A percentile compares a stretch with the other conserved stretches of the same genome.
Evolutionary conservation across 2,888 invertebrate species (phyloP).

Genomic region (Ypsolopha sequella): DNA sequence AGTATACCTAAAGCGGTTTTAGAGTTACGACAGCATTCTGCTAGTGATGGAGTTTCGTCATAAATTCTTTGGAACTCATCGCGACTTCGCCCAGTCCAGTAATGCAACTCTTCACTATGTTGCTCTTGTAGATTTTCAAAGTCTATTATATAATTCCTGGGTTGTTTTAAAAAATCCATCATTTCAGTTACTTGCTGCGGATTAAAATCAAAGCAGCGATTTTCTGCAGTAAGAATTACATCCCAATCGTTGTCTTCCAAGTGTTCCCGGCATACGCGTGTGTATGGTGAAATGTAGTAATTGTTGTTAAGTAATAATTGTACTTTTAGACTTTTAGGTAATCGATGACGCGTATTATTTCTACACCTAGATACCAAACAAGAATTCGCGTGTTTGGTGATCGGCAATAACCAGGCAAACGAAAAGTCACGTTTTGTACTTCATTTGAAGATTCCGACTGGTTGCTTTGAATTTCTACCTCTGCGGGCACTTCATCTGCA

Average conservation of each 20-base stretch:
- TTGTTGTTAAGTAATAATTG: conserved; percentile 4
- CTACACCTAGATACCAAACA: conserved; percentile 3
- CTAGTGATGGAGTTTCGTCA: conserved; percentile 4
- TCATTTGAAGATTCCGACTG: too few species aligned
- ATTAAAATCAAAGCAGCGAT: conserved; percentile 9
- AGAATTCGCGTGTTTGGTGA: conserved; percentile 6
- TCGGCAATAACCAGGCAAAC: conserved; percentile 4
- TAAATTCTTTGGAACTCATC: conserved; percentile 6
- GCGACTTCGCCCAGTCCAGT: conserved; percentile 3
- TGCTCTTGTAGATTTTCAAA: conserved; percentile 6
- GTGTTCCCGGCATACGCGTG: conserved; percentile 8
- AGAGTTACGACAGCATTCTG: conserved; percentile 4
- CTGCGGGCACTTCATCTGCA: conserved; percentile 1
- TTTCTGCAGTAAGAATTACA: conserved; percentile 9
- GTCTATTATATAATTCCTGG: conserved; percentile 5
- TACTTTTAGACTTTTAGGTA: conserved; percentile 5
- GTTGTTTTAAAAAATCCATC: conserved; percentile 5
- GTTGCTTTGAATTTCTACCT: neutral
- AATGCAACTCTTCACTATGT: conserved; percentile 2
- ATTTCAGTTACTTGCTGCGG: conserved; percentile 7
- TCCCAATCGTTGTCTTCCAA: conserved; percentile 8
- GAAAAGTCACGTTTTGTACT: conserved; percentile 6
- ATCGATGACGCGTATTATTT: conserved; percentile 3
- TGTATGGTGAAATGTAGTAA: conserved; percentile 4
- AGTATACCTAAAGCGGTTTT: conserved; percentile 4